Percentiles rank a stretch among this genome's conserved stretches.
These are phyloP conservation scores for Leucoma salicis DNA, from an alignment of 2,888 invertebrate genomes.

Conservation along the genomic window DNA sequence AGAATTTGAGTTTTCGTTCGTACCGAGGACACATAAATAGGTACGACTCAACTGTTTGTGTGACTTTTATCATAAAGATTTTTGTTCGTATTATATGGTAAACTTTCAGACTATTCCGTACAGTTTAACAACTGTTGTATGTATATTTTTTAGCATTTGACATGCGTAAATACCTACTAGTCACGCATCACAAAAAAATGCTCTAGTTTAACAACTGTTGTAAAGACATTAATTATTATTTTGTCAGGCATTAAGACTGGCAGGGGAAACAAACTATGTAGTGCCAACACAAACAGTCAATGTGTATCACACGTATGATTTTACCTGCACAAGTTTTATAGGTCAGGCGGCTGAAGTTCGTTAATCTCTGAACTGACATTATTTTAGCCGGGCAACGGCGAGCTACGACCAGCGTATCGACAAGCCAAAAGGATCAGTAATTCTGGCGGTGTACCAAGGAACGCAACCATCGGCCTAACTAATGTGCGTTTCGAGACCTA, in stretches of 20 bases:
- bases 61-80: background rate
- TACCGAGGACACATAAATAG: conserved; percentile 8
- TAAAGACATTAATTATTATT: too few species aligned
- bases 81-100: background rate
- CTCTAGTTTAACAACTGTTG: too few species aligned
- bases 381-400: conserved; percentile 72
- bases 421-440: conserved; percentile 79
- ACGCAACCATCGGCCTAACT: conserved; percentile 72
- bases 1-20: conserved; percentile 5
- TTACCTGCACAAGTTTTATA: conserved; percentile 64
- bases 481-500: conserved; percentile 75
- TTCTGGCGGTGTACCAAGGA: conserved; percentile 81
- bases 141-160: too few species aligned
- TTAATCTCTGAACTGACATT: conserved; percentile 80
- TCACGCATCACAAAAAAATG: too few species aligned
- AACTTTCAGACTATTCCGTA: background rate
- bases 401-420: conserved; percentile 69
- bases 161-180: too few species aligned
- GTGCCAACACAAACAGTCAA: conserved; percentile 21
- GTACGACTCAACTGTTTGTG: background rate
- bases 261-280: background rate
- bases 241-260: too few species aligned
- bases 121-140: too few species aligned
- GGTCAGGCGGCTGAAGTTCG: conserved; percentile 78
- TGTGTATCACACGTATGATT: conserved; percentile 37